Conservation (phyloP, 2,113 vertebrate genomes). For the Pteruthius melanotis region DNA sequence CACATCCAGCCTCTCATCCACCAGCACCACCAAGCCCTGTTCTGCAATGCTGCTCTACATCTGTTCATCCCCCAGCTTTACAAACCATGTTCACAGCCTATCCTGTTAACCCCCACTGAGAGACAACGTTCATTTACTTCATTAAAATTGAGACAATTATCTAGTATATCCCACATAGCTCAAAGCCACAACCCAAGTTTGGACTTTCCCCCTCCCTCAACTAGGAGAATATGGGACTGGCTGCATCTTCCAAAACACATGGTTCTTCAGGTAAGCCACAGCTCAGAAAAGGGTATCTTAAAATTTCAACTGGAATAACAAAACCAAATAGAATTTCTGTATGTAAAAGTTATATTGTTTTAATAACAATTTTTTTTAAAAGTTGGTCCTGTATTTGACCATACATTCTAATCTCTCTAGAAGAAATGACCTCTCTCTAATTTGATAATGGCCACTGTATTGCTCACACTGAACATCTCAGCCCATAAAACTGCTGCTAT, state of each 20-base stretch:
- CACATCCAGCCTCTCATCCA: not conserved
- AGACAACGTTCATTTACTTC: not conserved
- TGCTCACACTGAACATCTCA: not conserved
- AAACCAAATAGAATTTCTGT: not conserved
- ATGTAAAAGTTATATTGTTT: not conserved
- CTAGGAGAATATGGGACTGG: not conserved
- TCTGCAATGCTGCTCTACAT: not conserved
- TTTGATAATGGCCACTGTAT: not conserved
- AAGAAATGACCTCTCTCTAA: not conserved
- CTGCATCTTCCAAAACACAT: not conserved
- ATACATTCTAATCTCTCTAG: not conserved
- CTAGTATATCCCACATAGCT: not conserved
- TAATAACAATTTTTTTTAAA: not conserved
- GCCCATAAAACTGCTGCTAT: not conserved
- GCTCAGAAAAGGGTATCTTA: not conserved
- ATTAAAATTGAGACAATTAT: accelerated
- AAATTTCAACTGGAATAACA: not conserved
- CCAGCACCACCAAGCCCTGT: not conserved
- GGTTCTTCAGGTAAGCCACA: not conserved
- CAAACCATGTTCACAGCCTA: not conserved
- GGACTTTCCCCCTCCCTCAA: not conserved
- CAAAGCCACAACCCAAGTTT: not conserved
- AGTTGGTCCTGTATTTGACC: not conserved
- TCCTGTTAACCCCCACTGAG: not conserved
- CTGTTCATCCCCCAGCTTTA: not conserved